Evolutionary conservation across 2,113 vertebrate genomes (phyloP).

Genomic region (Laticauda laticaudata): DNA sequence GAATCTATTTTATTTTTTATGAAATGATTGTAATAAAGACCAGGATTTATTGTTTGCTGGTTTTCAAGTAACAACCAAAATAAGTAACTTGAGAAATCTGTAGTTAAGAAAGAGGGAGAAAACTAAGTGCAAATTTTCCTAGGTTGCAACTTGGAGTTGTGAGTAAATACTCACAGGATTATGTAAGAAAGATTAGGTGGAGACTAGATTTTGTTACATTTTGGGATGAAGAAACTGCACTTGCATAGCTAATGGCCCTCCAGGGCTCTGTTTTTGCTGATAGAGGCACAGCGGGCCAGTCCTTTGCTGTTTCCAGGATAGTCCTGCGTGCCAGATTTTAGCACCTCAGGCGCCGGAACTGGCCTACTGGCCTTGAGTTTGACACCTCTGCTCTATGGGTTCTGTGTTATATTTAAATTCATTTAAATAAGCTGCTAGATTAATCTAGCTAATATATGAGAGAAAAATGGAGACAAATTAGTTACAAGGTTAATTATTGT

Average conservation of each 20-base stretch:
- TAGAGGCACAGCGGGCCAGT: no score
- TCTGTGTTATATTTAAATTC: not conserved
- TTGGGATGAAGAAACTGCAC: conserved; percentile 3
- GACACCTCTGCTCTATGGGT: not conserved
- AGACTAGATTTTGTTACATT: not conserved
- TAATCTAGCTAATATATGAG: not conserved
- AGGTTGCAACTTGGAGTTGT: not conserved
- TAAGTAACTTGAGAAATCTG: not conserved
- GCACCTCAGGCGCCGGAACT: no score
- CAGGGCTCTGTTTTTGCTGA: no score
- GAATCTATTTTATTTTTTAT: not conserved
- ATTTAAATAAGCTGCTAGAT: not conserved
- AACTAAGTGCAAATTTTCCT: not conserved
- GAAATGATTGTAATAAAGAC: not conserved
- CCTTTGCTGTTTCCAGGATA: no score
- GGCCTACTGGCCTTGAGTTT: no score
- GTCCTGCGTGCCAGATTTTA: no score
- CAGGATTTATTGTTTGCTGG: not conserved
- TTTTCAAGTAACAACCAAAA: conserved; percentile 22
- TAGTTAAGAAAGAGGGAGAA: not conserved
- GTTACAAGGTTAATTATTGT: not conserved
- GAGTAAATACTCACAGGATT: not conserved
- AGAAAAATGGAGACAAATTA: not conserved
- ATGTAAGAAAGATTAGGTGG: not conserved
- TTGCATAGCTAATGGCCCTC: not conserved